Percentiles rank a stretch among this genome's conserved stretches.
These are phyloP conservation scores for Sebastes umbrosus DNA, from an alignment of 2,797 vertebrate species.

Conservation along the genomic window DNA sequence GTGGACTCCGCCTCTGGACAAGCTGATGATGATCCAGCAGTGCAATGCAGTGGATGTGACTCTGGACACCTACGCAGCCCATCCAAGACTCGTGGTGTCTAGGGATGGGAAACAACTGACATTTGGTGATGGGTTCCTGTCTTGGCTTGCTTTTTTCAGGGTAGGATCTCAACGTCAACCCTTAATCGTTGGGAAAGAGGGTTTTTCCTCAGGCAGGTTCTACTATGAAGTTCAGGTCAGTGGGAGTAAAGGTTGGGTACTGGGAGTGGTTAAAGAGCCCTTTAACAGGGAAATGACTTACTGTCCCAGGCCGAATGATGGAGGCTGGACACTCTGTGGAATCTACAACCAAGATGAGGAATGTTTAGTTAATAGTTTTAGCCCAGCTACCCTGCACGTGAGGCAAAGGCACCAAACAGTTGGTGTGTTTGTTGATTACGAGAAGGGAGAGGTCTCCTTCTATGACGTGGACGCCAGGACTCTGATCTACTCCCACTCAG, in stretches of 20 bases:
- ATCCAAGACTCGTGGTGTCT: background rate
- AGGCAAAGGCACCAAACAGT: background rate
- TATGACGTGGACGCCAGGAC: conserved; percentile 20
- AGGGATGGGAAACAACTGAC: conserved; percentile 26
- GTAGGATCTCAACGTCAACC: fast-evolving
- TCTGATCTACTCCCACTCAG: conserved; percentile 19
- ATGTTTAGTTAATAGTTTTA: fast-evolving
- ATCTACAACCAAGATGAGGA: too few relatives aligned
- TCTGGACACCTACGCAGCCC: conserved; percentile 1
- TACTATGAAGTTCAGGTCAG: too few relatives aligned
- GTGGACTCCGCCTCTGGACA: conserved; percentile 21
- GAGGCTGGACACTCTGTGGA: too few relatives aligned
- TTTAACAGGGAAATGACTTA: background rate
- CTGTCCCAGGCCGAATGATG: too few relatives aligned
- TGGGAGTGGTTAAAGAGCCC: background rate
- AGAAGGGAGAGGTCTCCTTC: conserved; percentile 44
- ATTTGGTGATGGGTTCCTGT: fast-evolving
- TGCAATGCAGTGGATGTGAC: conserved; percentile 29
- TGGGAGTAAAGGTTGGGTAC: too few relatives aligned
- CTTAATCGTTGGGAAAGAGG: too few relatives aligned
- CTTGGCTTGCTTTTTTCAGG: fast-evolving
- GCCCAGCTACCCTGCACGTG: fast-evolving
- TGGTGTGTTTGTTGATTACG: conserved; percentile 52
- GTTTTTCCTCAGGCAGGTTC: too few relatives aligned
- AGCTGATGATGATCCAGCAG: conserved; percentile 51